These are phyloP conservation scores for Lophochroa leadbeateri DNA, from an alignment of 2,113 vertebrate genomes.

Conservation along the genomic window DNA sequence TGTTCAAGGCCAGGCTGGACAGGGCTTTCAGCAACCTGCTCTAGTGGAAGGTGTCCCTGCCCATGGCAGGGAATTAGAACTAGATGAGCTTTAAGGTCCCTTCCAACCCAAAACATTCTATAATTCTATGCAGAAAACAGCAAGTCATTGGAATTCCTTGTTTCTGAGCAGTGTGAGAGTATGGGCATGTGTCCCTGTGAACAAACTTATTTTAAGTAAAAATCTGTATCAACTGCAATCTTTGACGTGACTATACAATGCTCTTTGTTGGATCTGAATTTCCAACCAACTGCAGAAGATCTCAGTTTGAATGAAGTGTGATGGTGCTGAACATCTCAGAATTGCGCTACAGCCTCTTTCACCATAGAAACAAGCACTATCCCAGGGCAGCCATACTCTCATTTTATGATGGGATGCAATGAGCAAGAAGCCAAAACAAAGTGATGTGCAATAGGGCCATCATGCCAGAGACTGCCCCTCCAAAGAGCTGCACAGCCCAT, in stretches of 20 bases:
- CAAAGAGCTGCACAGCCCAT: not conserved
- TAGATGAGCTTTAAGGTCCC: not conserved
- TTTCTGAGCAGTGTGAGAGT: not conserved
- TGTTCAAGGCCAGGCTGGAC: not conserved
- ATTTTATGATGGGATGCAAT: not conserved
- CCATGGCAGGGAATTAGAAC: not conserved
- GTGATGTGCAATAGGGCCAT: not conserved
- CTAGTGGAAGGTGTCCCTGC: not conserved
- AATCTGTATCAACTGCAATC: not conserved
- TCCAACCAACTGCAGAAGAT: not conserved
- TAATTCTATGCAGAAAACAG: not conserved
- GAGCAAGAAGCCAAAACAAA: not conserved
- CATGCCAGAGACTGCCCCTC: not conserved
- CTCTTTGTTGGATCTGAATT: not conserved
- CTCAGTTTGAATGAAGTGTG: not conserved
- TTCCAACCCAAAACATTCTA: not conserved
- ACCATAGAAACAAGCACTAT: not conserved
- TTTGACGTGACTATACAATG: not conserved
- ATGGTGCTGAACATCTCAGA: not conserved
- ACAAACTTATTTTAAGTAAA: not conserved
- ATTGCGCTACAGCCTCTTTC: not conserved
- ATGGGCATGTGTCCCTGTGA: fast-evolving
- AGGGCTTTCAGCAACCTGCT: not conserved
- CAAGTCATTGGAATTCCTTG: not conserved
- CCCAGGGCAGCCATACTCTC: not conserved